phyloP scores from a whole-genome alignment of 2,797 vertebrate species.

The Merluccius polli region DNA sequence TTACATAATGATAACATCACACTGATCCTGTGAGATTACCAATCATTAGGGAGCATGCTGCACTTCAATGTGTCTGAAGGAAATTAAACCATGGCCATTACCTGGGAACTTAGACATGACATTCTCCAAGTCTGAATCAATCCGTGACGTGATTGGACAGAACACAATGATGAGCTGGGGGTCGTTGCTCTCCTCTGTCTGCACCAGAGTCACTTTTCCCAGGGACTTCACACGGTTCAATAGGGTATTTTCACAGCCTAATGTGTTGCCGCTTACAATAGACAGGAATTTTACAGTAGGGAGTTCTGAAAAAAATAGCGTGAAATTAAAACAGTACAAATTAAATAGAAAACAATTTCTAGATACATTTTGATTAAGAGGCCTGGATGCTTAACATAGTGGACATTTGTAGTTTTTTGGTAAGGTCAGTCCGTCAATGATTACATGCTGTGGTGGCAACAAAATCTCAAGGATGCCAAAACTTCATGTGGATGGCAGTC shows the following conservation, averaged over 20 bases:
- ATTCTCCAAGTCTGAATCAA: conserved; percentile 26
- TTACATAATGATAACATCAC: background rate
- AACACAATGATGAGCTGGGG: conserved; percentile 41
- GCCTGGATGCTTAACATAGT: too few relatives aligned
- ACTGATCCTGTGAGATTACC: background rate
- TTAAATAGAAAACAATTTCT: background rate
- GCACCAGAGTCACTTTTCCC: rapidly evolving
- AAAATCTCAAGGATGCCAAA: background rate
- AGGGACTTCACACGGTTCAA: conserved; percentile 8
- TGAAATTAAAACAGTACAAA: background rate
- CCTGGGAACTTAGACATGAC: conserved; percentile 27
- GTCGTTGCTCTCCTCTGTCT: background rate
- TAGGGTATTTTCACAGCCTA: background rate
- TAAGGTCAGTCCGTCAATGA: background rate
- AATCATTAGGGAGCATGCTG: background rate
- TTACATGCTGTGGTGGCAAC: background rate
- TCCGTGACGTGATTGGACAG: conserved; percentile 43
- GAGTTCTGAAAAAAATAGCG: background rate
- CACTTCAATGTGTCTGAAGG: background rate
- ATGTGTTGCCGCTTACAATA: conserved; percentile 31
- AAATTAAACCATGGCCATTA: conserved; percentile 13
- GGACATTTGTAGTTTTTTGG: too few relatives aligned
- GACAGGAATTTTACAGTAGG: conserved; percentile 21
- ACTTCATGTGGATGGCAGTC: background rate
- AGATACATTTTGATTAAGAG: too few relatives aligned